A percentile compares a stretch with the other conserved stretches of the same genome.
Conservation (phyloP, 1,140 invertebrate genomes). For the Hylaeus volcanicus region DNA sequence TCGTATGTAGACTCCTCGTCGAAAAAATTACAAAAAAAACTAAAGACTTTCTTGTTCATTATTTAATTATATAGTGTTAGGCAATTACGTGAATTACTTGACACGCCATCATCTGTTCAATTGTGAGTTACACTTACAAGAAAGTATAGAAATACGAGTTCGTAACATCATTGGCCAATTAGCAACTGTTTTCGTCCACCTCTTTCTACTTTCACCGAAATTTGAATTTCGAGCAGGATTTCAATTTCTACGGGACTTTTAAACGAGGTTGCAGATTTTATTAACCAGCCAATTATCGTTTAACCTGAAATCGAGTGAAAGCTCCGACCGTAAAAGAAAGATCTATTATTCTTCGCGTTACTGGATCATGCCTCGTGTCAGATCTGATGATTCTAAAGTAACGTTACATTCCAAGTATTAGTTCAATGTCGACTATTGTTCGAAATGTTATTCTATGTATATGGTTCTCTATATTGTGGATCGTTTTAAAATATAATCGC, state of each 20-base stretch:
- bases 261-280: conserved; percentile 35
- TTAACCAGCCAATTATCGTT: conserved; percentile 44
- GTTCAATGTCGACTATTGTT: too few species aligned
- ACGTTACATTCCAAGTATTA: too few species aligned
- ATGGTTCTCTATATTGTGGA: too few species aligned
- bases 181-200: not conserved
- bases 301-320: conserved; percentile 50
- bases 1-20: too few species aligned
- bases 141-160: not conserved
- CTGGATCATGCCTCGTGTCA: not conserved
- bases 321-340: conserved; percentile 7
- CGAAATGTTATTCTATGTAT: too few species aligned
- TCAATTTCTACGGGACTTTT: not conserved
- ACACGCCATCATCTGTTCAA: not conserved
- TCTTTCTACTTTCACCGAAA: conserved; percentile 51
- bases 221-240: conserved; percentile 35
- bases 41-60: too few species aligned
- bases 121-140: too few species aligned
- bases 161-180: not conserved
- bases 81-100: not conserved
- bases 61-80: not conserved
- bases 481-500: too few species aligned
- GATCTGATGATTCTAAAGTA: too few species aligned
- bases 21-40: too few species aligned
- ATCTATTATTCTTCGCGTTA: conserved; percentile 34